Evolutionary conservation across 2,888 invertebrate genomes (phyloP), one percentile per base, ranked within the genome.

Genomic region (Eupeodes luniger): DNA sequence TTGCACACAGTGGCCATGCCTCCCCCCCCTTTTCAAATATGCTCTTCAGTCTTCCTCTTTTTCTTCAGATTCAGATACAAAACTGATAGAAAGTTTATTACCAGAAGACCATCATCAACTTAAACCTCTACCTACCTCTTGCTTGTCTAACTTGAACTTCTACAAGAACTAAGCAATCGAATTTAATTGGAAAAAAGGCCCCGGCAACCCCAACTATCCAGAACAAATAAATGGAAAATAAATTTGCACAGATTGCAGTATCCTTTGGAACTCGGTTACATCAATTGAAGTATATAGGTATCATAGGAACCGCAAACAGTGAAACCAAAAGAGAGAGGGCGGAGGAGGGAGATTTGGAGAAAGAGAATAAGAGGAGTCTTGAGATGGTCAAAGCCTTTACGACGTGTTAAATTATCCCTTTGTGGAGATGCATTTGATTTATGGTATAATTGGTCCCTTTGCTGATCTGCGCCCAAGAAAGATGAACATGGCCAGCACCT

Each of bases 381-480:
- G 40, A 5, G 40, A 27, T 16, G 40, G 51, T 72, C 55, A 53
- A 51, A 72, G 61, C 44, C 67, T 64, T 76, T 72, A 59, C 88
- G 53, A 85, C 64, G 85, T 81, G 88, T 88, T 84, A 81, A 85
- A 79, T 75, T 78, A 81, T 88, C 88, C 88, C 81, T 85, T 78
- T 74, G 75, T 34, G 19, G 27, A 75, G 88, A 59, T 81, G 64
- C 78, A 85, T 69, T 85, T 88, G 88, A 88, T 88, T 84, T 88
- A 88, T 88, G 84, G 88, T 81, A 66, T 88, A 88, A 88, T 88
- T 85, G 88, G 81, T 81, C 70, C 81, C 88, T 75, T 81, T 55
- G 74, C 57, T 75, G 75, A 53, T 61, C 49, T 59, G 14, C 40
- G 77, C 44, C 47, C 34, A 55, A 27, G 67, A 69, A 27, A 27